These are phyloP conservation scores for Astyanax mexicanus DNA, from an alignment of 2,797 vertebrate species.

Conservation along the genomic window DNA sequence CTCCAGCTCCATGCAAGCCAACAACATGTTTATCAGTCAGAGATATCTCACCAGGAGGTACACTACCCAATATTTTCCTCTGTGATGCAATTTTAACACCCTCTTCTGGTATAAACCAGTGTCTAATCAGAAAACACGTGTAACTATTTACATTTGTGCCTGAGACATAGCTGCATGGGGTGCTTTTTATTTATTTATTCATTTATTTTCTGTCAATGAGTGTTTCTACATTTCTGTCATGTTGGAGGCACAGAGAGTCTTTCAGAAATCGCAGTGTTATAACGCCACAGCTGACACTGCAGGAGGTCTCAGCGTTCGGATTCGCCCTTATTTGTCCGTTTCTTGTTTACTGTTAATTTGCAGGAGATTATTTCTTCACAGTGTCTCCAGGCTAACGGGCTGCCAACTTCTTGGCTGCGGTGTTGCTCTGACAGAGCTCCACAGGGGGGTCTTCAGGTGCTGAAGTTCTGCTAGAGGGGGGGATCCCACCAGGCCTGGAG, in stretches of 20 bases:
- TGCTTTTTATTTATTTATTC: too few relatives aligned
- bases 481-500: constrained; percentile 2
- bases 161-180: too few relatives aligned
- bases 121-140: too few relatives aligned
- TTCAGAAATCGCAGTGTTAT: not conserved
- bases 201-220: too few relatives aligned
- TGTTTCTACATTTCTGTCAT: not conserved
- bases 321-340: constrained; percentile 22
- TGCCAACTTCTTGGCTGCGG: constrained; percentile 6
- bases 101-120: too few relatives aligned
- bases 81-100: too few relatives aligned
- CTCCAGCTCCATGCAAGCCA: too few relatives aligned
- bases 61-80: too few relatives aligned
- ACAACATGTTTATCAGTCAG: too few relatives aligned
- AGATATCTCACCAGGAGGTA: too few relatives aligned
- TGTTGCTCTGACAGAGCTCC: constrained; percentile 12
- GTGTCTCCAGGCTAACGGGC: constrained; percentile 5
- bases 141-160: too few relatives aligned
- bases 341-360: constrained; percentile 16
- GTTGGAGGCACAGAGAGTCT: not conserved
- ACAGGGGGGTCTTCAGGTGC: constrained; percentile 53
- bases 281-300: constrained; percentile 7
- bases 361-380: constrained; percentile 12
- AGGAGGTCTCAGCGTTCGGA: constrained; percentile 37
- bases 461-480: constrained; percentile 12